phyloP scores from a whole-genome alignment of 2,888 invertebrate species.

The Cheilosia soror region DNA sequence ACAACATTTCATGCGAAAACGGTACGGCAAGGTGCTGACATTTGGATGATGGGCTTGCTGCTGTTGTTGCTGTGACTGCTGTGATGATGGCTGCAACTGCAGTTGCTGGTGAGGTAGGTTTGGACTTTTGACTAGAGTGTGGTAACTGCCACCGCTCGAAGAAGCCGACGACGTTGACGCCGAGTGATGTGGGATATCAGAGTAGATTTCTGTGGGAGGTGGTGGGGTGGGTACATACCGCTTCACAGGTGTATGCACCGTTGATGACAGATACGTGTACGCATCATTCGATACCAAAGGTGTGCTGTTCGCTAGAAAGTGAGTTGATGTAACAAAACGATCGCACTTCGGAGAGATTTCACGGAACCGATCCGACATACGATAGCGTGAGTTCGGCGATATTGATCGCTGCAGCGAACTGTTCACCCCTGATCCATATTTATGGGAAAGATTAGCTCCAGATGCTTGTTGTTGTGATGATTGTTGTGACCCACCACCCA shows the following conservation, averaged over 20 bases:
- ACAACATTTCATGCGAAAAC: conserved; percentile 82
- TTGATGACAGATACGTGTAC: conserved; percentile 82
- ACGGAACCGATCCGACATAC: conserved; percentile 81
- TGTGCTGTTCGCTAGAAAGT: conserved; percentile 79
- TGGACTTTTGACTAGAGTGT: conserved; percentile 61
- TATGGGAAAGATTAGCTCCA: conserved; percentile 61
- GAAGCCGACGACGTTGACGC: conserved; percentile 74
- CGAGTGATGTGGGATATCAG: conserved; percentile 74
- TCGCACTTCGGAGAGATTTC: conserved; percentile 79
- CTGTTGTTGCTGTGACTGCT: conserved; percentile 22
- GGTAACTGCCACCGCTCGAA: conserved; percentile 62
- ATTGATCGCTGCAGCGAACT: conserved; percentile 79
- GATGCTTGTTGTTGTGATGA: conserved; percentile 62
- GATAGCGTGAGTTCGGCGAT: conserved; percentile 82
- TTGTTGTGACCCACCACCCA: conserved; percentile 22
- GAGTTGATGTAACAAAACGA: conserved; percentile 78
- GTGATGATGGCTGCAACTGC: conserved; percentile 57
- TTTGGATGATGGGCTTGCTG: conserved; percentile 70
- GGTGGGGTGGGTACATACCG: conserved; percentile 84
- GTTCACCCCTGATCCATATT: conserved; percentile 30
- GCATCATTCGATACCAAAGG: conserved; percentile 81
- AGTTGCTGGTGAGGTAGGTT: conserved; percentile 72
- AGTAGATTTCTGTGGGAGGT: conserved; percentile 80
- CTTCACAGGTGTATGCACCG: conserved; percentile 83
- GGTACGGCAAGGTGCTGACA: conserved; percentile 80